phyloP scores from a whole-genome alignment of 2,888 invertebrate genomes.

The Trachelus tabidus region DNA sequence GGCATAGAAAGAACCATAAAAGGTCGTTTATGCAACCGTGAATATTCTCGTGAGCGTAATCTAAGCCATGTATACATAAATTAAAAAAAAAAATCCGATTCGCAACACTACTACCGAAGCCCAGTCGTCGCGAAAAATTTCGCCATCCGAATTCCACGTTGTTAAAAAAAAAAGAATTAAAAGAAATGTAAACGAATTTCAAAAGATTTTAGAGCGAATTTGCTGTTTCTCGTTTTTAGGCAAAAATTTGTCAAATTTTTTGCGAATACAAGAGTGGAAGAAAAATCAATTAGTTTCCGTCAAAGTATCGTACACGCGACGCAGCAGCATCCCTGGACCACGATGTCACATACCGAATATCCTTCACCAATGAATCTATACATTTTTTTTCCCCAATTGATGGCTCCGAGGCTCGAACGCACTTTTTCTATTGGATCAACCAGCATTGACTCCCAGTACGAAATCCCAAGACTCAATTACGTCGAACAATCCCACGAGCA shows the following conservation, averaged over 20 bases:
- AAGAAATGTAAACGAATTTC: too few relatives aligned
- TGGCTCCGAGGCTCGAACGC: neutral
- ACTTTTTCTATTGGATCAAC: neutral
- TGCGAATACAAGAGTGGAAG: too few relatives aligned
- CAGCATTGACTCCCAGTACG: neutral
- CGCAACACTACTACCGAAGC: neutral
- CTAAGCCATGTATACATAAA: too few relatives aligned
- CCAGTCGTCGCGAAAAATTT: neutral
- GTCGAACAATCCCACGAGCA: neutral
- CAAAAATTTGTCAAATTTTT: too few relatives aligned
- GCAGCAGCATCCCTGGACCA: neutral
- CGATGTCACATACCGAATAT: neutral
- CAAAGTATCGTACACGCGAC: neutral
- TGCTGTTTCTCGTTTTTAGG: too few relatives aligned
- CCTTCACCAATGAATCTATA: neutral
- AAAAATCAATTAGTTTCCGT: neutral
- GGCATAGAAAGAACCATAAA: neutral
- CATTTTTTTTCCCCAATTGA: neutral
- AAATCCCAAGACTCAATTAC: neutral
- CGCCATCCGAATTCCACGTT: neutral
- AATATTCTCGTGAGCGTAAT: neutral
- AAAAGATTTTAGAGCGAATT: too few relatives aligned
- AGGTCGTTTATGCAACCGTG: neutral
- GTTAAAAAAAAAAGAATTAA: too few relatives aligned
- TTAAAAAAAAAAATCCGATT: neutral